Base-by-base conservation (phyloP, 2,113 vertebrate species). In the Pelmatolapia mariae region DNA sequence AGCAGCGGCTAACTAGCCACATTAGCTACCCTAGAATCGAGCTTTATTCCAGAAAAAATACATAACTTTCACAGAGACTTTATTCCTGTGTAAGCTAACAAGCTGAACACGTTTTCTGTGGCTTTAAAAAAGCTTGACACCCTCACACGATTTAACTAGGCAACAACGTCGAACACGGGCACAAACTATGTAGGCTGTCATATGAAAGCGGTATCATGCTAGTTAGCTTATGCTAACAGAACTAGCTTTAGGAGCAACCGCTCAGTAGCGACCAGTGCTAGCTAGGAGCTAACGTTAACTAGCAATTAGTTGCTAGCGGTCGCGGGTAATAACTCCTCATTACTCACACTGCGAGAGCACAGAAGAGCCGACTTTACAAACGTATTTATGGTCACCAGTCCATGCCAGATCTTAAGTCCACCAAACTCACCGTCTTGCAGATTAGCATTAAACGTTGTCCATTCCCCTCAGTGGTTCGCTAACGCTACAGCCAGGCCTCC, bases 401-500 rank as follows among this genome's bases (percentile, higher is more conserved):
- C 43, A 16, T 47, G 33, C 8, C 40, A 81, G 84, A 52, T 22
- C 31, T 12, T 3, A 59, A 50, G 52, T 78, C 36, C 38, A 33
- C 29, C 18, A n/a, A 82, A 87, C 94, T 96, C 90, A 96, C 96
- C 95, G 94, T 96, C 82, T 94, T 94, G 85, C 91, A 93, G 88
- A 87, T 90, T 63, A 89, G 9, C 86, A 92, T 96, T 85, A 96
- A 95, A 94, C 88, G 89, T 80, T 88, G 93, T 94, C 96, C 97
- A 97, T 97, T 97, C 92, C 96, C 91, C 90, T 95, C 95, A 84
- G 95, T 85, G 91, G 89, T 85, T 91, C 93, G 91, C 94, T 91
- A 90, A 92, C 93, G 80, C 95, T 93, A 88, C 94, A 87, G 95
- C 95, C 95, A 95, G 95, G 94, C 96, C 96, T 96, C 96, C 95